Conservation (phyloP, 2,888 invertebrate species). For the Laspeyria flexula region DNA sequence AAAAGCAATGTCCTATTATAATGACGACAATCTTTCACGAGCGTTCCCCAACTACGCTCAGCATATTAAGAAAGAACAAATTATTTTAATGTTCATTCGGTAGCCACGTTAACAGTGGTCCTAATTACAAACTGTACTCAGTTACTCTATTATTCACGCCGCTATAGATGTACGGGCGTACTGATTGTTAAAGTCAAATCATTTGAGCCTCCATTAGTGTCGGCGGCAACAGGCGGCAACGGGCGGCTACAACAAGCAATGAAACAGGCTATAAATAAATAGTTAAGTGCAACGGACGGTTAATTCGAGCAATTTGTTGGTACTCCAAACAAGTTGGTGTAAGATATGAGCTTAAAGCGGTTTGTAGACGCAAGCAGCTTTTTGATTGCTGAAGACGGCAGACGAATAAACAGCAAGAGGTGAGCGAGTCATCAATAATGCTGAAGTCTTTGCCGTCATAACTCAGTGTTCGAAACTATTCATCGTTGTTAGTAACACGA, state of each 20-base stretch:
- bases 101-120: not conserved
- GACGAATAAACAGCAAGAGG: no score
- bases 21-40: no score
- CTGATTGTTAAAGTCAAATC: slow-evolving; percentile 46
- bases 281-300: slow-evolving; percentile 67
- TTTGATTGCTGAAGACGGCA: no score
- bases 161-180: slow-evolving; percentile 7
- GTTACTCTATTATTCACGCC: slow-evolving; percentile 3
- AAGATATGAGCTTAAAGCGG: slow-evolving; percentile 26
- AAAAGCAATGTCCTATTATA: no score
- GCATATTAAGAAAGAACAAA: no score
- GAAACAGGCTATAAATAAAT: slow-evolving; percentile 62
- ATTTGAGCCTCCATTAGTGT: slow-evolving; percentile 52
- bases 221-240: slow-evolving; percentile 39
- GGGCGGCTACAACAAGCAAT: slow-evolving; percentile 46
- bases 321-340: slow-evolving; percentile 36
- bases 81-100: no score
- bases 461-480: no score
- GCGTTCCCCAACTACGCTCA: no score
- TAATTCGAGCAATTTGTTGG: slow-evolving; percentile 71
- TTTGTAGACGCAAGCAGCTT: not conserved
- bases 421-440: no score
- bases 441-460: no score
- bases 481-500: no score
- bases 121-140: slow-evolving; percentile 8